Evolutionary conservation across 2,888 invertebrate species (phyloP), one percentile per base, ranked within the genome.

Genomic region (Digitonthophagus gazella): DNA sequence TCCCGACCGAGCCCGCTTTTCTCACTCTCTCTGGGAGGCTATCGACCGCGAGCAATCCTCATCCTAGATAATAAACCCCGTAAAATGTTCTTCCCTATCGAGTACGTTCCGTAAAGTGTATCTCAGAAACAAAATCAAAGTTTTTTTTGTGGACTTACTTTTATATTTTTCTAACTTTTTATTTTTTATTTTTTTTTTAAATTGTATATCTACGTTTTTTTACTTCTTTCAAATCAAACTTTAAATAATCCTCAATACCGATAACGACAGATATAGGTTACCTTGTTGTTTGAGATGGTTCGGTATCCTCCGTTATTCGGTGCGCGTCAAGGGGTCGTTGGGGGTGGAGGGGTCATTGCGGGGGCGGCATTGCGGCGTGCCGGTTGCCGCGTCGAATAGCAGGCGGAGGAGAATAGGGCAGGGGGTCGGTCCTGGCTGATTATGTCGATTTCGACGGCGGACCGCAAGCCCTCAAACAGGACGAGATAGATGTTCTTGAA

Each of bases 381-480:
- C 11, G 28, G 28, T 44, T 44, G 28, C 28, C 11, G 11, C 11
- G 28, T 44, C 28, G 28, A 44, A 44, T 44, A 44, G 28, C 28
- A 6, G 28, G 11, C 8, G 55, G 14, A 44, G 28, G 20, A 15
- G 44, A 8, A 16, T 18, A 15, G 28, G 44, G 66, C 15, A 44
- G 3, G 56, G 15, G 58, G 16, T 19, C 54, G 66, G 54, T 8
- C 18, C 56, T 18, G 67, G 63, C 67, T 67, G 70, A 70, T 70
- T 67, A 67, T 72, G 72, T 72, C 72, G 72, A 72, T 70, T 71
- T 69, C 70, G 70, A 68, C 67, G 73, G 73, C 61, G 71, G 70
- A 72, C 73, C 73, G 69, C 73, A 73, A 72, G 73, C 71, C 71
- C 73, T 72, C 71, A 72, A 73, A 73, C 71, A 71, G 16, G 61